Evolutionary conservation across 1,140 invertebrate genomes (phyloP).

Genomic region (Drosophila oshimai): DNA sequence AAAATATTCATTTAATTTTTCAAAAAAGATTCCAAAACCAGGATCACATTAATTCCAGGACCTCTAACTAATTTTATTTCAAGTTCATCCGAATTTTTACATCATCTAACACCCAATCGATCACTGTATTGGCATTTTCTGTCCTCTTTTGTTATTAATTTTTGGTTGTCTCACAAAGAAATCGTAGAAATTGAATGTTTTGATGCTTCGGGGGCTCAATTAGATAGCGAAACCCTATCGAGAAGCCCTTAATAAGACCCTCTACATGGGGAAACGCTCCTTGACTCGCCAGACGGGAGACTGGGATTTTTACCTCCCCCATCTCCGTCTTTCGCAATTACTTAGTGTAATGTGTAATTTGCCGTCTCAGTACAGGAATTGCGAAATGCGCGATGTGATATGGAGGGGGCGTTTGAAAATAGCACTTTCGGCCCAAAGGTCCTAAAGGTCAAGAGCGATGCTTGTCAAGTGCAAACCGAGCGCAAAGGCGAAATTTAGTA

Average conservation of each 20-base stretch:
- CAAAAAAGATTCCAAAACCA: no score
- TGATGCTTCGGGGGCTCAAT: slow-evolving; percentile 38
- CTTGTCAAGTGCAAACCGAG: slow-evolving; percentile 5
- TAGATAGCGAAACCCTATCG: slow-evolving; percentile 59
- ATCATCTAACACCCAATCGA: background rate
- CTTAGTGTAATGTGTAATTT: slow-evolving; percentile 38
- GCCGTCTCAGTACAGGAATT: background rate
- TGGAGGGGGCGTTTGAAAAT: background rate
- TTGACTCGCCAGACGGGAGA: slow-evolving; percentile 1
- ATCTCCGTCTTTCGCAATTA: slow-evolving; percentile 21
- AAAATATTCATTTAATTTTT: background rate
- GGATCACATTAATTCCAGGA: no score
- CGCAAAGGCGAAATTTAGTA: slow-evolving; percentile 20
- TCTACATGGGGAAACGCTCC: no score
- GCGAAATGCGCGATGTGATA: background rate
- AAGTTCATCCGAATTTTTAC: no score
- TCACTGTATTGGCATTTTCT: background rate
- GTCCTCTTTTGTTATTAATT: background rate
- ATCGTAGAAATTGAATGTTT: slow-evolving; percentile 55
- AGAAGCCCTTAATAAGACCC: slow-evolving; percentile 50
- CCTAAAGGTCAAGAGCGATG: slow-evolving; percentile 44
- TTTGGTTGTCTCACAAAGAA: slow-evolving; percentile 19
- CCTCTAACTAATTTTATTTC: background rate
- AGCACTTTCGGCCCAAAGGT: slow-evolving; percentile 23
- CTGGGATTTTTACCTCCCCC: slow-evolving; percentile 27